Conservation (phyloP, 37 sponge, comb jelly and placozoan species). For the Sycon ciliatum region DNA sequence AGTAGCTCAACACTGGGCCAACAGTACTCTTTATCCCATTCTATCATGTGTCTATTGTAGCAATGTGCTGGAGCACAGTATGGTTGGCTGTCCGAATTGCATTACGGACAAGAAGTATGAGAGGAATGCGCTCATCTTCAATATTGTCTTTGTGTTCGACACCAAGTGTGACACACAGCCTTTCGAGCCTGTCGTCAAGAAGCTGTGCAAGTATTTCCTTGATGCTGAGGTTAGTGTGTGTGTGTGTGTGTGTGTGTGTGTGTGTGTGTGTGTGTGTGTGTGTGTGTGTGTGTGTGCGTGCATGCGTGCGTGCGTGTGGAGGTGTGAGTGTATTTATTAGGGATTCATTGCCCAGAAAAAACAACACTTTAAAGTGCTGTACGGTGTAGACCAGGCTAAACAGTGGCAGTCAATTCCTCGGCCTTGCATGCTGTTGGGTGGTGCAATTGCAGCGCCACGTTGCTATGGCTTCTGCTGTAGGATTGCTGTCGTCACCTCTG, state of each 20-base stretch:
- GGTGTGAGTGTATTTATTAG: not conserved
- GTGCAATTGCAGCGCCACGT: no score
- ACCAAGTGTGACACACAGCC: conserved; percentile 41
- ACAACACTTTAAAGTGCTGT: no score
- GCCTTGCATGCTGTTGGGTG: no score
- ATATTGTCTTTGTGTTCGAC: conserved; percentile 75
- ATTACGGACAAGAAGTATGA: conserved; percentile 71
- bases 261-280: conserved; percentile 21
- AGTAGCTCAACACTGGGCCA: not conserved
- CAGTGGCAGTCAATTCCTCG: no score
- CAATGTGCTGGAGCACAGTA: conserved; percentile 33
- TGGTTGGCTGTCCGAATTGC: conserved; percentile 65
- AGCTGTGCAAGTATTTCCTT: no score
- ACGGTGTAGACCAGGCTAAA: no score
- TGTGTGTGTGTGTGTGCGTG: not conserved
- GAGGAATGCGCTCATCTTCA: conserved; percentile 75
- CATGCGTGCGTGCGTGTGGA: conserved; percentile 9
- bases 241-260: conserved; percentile 14
- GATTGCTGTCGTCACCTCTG: no score
- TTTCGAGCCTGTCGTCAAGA: conserved; percentile 63
- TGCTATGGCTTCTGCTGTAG: no score
- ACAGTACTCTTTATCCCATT: not conserved
- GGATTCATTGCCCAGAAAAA: no score
- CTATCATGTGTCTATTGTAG: no score
- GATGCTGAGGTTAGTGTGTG: no score